Percentiles rank a stretch among this genome's conserved stretches.
Conservation (phyloP, 2,797 vertebrate genomes). For the Rhabdophis nuchalis region DNA sequence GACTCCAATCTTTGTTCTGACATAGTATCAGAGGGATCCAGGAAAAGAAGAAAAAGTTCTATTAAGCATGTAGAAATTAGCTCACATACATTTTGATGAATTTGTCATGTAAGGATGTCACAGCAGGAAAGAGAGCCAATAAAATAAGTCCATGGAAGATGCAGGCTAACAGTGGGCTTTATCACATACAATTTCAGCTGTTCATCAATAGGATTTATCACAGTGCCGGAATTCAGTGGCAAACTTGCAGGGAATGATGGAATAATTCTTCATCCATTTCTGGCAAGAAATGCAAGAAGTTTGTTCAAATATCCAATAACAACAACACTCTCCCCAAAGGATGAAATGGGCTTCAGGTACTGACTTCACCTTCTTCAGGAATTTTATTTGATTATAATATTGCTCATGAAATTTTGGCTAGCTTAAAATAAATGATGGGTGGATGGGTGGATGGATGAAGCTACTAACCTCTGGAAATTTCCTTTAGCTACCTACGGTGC, state of each 20-base stretch:
- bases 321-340: neutral
- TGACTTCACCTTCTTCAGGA: neutral
- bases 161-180: neutral
- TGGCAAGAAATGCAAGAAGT: neutral
- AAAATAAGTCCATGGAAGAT: neutral
- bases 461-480: neutral
- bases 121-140: neutral
- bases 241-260: neutral
- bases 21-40: neutral
- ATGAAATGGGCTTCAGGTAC: neutral
- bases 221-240: neutral
- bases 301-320: neutral
- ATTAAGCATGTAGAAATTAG: neutral
- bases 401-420: neutral
- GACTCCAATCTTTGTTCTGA: neutral
- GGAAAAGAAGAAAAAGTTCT: neutral
- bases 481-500: neutral
- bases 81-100: neutral
- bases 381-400: neutral
- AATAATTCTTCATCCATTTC: neutral
- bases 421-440: neutral
- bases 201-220: neutral
- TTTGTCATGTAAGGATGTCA: neutral
- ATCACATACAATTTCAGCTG: neutral
- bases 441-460: no score